Base-by-base conservation (phyloP, 2,888 invertebrate genomes). In the Dicyrtoma fusca region DNA sequence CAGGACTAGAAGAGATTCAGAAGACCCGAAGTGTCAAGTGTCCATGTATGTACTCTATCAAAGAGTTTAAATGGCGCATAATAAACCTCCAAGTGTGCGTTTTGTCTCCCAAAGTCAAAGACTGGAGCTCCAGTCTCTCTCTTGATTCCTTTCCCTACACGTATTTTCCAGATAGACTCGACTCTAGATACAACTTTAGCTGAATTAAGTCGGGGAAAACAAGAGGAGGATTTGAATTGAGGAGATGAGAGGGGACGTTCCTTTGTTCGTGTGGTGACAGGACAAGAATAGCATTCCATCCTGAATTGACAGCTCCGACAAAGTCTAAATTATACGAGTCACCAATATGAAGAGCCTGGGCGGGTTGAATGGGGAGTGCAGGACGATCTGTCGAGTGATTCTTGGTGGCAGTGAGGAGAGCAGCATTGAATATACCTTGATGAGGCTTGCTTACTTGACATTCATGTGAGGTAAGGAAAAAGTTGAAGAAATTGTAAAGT, bases 321-420 rank as follows among this genome's bases (percentile, higher is more conserved):
- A 21, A 68, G 84, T 96, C 96, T 45, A 89, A 87, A 42, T 86
- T 84, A 1, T 89, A 82, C 76, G 89, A 89, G 84, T 96, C 92
- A 0, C 96, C 95, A 64, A 96, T 87, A 82, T 96, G 96, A 2
- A 94, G 83, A 69, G 91, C 90, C 81, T 92, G 88, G 0, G 85
- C 82, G 0, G 91, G 57, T 45, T 6, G 25, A n/a, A 66, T 42
- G 25, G 53, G 14, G 14, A 13, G 17, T 44, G 42, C 14, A 17
- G 11, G 5, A 1, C 26, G 23, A 45, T 10, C 19, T 6, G 44
- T 45, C 44, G 68, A 55, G 68, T 84, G 82, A 53, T 83, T 75
- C 3, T 81, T 71, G 23, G 63, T 57, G 64, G 86, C 53, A 23
- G 42, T n/a, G 42, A 21, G 21, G 11, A 66, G 34, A 4, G 55